Base-by-base conservation (phyloP, 1,140 invertebrate genomes). In the Danaus plexippus region DNA sequence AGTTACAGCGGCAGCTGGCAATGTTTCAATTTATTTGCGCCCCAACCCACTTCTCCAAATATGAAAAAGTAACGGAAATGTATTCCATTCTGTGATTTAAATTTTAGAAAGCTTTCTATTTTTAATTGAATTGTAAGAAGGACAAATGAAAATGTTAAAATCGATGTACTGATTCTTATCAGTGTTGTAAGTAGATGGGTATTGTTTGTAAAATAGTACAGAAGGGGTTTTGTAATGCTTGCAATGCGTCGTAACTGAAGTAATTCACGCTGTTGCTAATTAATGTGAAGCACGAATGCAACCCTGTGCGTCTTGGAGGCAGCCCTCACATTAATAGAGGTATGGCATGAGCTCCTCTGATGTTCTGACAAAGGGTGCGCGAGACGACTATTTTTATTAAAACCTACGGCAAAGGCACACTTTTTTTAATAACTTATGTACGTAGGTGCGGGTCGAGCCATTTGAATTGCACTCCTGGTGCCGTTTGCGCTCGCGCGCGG, bases 381-480 rank as follows among this genome's bases (percentile, higher is more conserved):
- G 71, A 75, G 79, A 81, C 79, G 77, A 80, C 83, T 86, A 83
- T 86, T 86, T 86, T 85, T 84, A 86, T 83, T 84, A 86, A 82
- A 86, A 81, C 80, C 80, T 80, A 73, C 75, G 61, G 69, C 77
- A 75, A 75, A 82, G 80, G 76, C 83, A 77, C 73, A 80, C 75
- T 84, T 86, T 85, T 83, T 85, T 86, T 86, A 86, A 86, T 86
- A 86, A 86, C 83, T 84, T 84, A 86, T 86, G 83, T 84, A 80
- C 75, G 77, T 82, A 81, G 76, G 80, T 84, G 77, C 75, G 75
- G 77, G 77, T 81, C 78, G 80, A 78, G 76, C 75, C 83, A 84
- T 84, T 84, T 86, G 76, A 84, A 84, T 80, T 82, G 74, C 83
- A 77, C 80, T 80, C 79, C 58, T 67, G 70, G 73, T 71, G 70